phyloP scores from a whole-genome alignment of 2,797 vertebrate species.

The Oreochromis mossambicus region DNA sequence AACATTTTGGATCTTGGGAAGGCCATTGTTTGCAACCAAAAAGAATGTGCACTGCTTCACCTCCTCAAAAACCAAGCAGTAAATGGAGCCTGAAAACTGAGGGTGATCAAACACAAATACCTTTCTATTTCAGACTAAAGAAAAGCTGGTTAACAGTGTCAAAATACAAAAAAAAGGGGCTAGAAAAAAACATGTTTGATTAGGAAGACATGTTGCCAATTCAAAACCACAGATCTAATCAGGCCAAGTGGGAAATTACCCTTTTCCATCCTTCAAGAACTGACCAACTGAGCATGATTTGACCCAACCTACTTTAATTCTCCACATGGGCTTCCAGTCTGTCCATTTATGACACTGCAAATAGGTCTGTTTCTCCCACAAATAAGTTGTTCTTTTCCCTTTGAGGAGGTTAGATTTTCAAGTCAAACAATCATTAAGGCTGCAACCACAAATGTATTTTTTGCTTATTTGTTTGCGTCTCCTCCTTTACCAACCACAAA shows the following conservation, averaged over 20 bases:
- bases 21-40: conserved; percentile 22
- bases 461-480: neutral
- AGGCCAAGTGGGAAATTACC: neutral
- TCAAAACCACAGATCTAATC: neutral
- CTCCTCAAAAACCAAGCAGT: neutral
- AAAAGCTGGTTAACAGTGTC: neutral
- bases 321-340: neutral
- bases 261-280: neutral
- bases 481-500: neutral
- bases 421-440: neutral
- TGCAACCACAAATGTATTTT: neutral
- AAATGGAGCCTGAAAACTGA: conserved; percentile 26
- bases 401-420: neutral
- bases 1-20: conserved; percentile 14
- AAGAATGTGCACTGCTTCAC: conserved; percentile 18
- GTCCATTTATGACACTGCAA: neutral
- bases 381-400: neutral
- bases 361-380: neutral
- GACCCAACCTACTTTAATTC: neutral
- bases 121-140: neutral
- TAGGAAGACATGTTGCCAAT: neutral
- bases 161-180: neutral
- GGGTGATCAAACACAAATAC: conserved; percentile 12
- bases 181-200: neutral
- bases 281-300: conserved; percentile 32